A percentile compares a stretch with the other conserved stretches of the same genome.
These are phyloP conservation scores for Oryctes rhinoceros DNA, from an alignment of 1,140 invertebrate species.

Conservation along the genomic window DNA sequence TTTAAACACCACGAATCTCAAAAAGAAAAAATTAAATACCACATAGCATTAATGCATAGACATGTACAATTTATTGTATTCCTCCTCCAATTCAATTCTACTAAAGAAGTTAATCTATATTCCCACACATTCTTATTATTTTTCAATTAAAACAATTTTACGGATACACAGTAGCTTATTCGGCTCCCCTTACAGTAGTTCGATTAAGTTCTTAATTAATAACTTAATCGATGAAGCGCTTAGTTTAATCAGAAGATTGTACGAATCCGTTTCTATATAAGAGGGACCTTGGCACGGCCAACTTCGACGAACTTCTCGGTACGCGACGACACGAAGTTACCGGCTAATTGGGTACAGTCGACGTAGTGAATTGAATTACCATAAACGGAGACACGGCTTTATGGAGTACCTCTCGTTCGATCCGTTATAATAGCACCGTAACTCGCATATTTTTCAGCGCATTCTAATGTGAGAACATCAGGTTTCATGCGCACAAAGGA, in stretches of 20 bases:
- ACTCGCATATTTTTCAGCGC: constrained; percentile 26
- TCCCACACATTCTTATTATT: no score
- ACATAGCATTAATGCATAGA: no score
- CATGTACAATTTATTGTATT: no score
- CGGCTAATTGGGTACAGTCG: constrained; percentile 24
- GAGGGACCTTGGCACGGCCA: neutral
- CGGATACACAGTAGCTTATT: no score
- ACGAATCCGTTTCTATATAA: neutral
- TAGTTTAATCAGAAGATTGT: neutral
- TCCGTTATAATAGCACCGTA: constrained; percentile 35
- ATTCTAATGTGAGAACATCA: constrained; percentile 23
- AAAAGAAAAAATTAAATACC: no score
- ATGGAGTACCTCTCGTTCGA: constrained; percentile 20
- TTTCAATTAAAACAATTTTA: no score
- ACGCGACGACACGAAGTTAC: neutral
- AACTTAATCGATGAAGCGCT: neutral
- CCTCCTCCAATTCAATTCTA: no score
- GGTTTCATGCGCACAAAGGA: neutral
- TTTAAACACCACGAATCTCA: no score
- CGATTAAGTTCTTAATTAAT: neutral
- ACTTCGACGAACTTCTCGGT: neutral
- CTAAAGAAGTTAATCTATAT: no score
- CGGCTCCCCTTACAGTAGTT: no score
- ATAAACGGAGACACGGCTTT: constrained; percentile 29
- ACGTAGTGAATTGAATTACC: constrained; percentile 24